Conservation (phyloP, 2,888 invertebrate species). For the Heliconius erato region DNA sequence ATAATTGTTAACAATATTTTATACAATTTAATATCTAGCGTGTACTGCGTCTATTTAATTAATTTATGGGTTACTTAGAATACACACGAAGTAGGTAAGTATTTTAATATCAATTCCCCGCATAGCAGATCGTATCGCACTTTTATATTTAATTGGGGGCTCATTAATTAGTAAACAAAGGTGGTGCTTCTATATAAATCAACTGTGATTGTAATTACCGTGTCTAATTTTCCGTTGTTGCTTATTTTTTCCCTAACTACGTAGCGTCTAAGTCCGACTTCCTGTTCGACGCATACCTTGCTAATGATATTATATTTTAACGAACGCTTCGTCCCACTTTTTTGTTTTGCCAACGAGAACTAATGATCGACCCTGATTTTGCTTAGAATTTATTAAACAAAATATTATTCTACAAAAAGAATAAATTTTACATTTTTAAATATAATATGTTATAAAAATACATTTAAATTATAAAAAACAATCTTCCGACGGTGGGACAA, state of each 20-base stretch:
- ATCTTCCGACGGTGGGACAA: too few relatives aligned
- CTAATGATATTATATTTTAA: slow-evolving; percentile 12
- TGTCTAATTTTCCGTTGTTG: slow-evolving; percentile 27
- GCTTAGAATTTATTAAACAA: not conserved
- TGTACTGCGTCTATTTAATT: slow-evolving; percentile 4
- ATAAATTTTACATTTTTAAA: too few relatives aligned
- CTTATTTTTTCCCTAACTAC: not conserved
- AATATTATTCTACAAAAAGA: not conserved
- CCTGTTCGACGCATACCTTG: not conserved
- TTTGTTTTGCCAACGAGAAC: not conserved
- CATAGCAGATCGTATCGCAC: slow-evolving; percentile 40
- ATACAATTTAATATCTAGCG: not conserved
- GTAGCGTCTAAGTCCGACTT: not conserved
- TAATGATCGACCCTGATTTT: not conserved
- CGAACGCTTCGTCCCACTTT: not conserved
- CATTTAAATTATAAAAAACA: too few relatives aligned
- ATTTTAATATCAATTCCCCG: slow-evolving; percentile 36
- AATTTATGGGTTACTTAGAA: slow-evolving; percentile 18
- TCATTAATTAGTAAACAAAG: slow-evolving; percentile 37
- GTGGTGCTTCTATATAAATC: slow-evolving; percentile 23
- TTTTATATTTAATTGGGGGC: slow-evolving; percentile 33
- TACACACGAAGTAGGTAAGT: slow-evolving; percentile 6
- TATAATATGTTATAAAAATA: too few relatives aligned
- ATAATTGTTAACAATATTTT: slow-evolving; percentile 13
- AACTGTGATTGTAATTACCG: slow-evolving; percentile 28